These are phyloP conservation scores for Thereva unica DNA, from an alignment of 2,888 invertebrate species.

Conservation along the genomic window DNA sequence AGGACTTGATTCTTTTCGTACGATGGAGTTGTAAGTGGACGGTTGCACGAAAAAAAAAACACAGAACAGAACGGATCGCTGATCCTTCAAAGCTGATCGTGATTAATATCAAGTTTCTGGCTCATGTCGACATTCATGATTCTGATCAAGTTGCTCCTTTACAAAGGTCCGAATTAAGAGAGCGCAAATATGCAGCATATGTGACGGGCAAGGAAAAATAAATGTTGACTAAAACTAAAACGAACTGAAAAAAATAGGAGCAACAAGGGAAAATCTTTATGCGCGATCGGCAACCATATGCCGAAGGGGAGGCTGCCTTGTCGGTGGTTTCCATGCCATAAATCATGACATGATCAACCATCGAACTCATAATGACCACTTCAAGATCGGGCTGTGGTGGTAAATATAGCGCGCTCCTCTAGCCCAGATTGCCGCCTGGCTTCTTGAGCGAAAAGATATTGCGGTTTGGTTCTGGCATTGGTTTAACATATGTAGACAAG, in stretches of 20 bases:
- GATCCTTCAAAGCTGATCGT: not conserved
- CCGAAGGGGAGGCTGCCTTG: not conserved
- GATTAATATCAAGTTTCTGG: constrained; percentile 27
- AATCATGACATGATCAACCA: constrained; percentile 27
- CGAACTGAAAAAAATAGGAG: constrained; percentile 6
- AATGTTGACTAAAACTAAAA: too few relatives aligned
- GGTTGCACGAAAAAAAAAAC: not conserved
- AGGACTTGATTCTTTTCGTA: not conserved
- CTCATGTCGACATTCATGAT: not conserved
- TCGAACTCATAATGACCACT: constrained; percentile 35
- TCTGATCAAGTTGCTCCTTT: constrained; percentile 2
- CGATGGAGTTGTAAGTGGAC: not conserved
- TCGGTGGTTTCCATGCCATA: constrained; percentile 9
- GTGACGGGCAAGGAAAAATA: not conserved
- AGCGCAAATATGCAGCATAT: constrained; percentile 9
- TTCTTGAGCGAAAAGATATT: not conserved
- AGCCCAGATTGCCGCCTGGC: constrained; percentile 5
- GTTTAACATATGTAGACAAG: constrained; percentile 16
- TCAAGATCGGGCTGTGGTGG: constrained; percentile 14
- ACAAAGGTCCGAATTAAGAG: constrained; percentile 21
- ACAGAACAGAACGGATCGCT: constrained; percentile 1
- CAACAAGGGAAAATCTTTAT: constrained; percentile 28
- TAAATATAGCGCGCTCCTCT: constrained; percentile 25
- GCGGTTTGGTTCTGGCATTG: constrained; percentile 10
- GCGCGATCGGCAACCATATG: constrained; percentile 13